Base-by-base conservation (phyloP, 1,140 invertebrate genomes). In the Sycobia sp. region DNA sequence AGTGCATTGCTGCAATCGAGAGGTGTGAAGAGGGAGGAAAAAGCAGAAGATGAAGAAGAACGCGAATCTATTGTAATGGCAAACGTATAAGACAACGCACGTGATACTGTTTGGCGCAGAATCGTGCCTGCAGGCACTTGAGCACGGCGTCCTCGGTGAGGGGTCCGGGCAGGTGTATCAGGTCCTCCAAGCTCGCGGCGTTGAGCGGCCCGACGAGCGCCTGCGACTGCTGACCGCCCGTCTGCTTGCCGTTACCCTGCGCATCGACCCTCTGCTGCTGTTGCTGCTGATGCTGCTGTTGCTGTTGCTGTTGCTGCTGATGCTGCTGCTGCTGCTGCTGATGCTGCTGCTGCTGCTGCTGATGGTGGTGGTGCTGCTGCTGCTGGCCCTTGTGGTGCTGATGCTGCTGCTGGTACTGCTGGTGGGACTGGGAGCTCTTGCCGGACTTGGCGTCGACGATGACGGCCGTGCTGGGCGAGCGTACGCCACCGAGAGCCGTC, bases 91-190 rank as follows among this genome's bases (percentile, higher is more conserved):
- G 29, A 32, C 5, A 50, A 89, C 91, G 91, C 81, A 97, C 95
- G 83, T 94, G 95, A 73, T 91, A 94, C 69, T 93, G 90, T 53
- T 91, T 88, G 49, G 90, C 88, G 67, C 88, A 89, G 81, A 96
- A 97, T 67, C 94, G 85, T 11, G 93, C 89, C 70, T 96, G 93
- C 22, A 97, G 85, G 70, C 92, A 93, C 76, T 93, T 90, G 73
- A 96, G 90, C 1, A 97, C 90, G 32, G 93, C 93, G 76, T 97
- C 94, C 77, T 97, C 95, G 13, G 93, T 97, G 39, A 97, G 86
- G 39, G 94, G 94, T 41, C 93, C 94, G 0, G 91, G 86, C 61
- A 97, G 82, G 81, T 96, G 93, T 77, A 96, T 96, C 59, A 97
- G 86, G 83, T 97, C 95, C 70, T 94, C 90, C 71, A 94, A 84